Evolutionary conservation across 2,888 invertebrate genomes (phyloP), one percentile per base, ranked within the genome.

Genomic region (Caenorhabditis panamensis): DNA sequence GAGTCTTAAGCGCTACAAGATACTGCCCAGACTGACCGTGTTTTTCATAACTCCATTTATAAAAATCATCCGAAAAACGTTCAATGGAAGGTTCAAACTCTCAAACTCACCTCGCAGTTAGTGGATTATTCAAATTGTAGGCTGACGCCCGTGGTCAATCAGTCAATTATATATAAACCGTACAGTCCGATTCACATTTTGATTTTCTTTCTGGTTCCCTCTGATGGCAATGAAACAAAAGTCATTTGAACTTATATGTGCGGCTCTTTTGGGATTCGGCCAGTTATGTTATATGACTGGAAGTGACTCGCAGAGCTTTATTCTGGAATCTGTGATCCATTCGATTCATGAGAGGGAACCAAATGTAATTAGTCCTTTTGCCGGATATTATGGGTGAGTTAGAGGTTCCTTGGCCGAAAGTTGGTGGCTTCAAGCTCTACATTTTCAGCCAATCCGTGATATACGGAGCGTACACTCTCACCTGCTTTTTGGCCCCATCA

Each of bases 341-440:
- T 86, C 86, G 26, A 83, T 86, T 24, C 80, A 86, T 53, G 84
- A 82, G 37, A 64, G 84, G 20, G 76, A 83, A n/a, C 84, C 84
- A 0, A 72, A 68, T 16, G 44, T 41, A 4, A 84, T 86, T 20
- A 75, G 71, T 44, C 62, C 75, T 2, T 79, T 77, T 66, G 85
- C 86, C 8, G 86, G 86, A 24, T 86, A 86, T 75, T 84, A 85
- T 68, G 86, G 86, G 86, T 86, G 31, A 68, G 64, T 36, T n/a
- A 20, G 13, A 18, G 3, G 1, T 9, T 49, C 20, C 4, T 20
- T 20, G 20, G 5, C 2, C 8, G 1, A 8, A 13, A 13, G 1
- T 6, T 4, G 5, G 2, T 41, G 2, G n/a, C n/a, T n/a, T n/a
- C n/a, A 41, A 41, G n/a, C 13, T 22, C n/a, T n/a, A n/a, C 13